A percentile compares a stretch with the other conserved stretches of the same genome.
Conservation (phyloP, 1,140 invertebrate genomes). For the Leptopilina clavipes region DNA sequence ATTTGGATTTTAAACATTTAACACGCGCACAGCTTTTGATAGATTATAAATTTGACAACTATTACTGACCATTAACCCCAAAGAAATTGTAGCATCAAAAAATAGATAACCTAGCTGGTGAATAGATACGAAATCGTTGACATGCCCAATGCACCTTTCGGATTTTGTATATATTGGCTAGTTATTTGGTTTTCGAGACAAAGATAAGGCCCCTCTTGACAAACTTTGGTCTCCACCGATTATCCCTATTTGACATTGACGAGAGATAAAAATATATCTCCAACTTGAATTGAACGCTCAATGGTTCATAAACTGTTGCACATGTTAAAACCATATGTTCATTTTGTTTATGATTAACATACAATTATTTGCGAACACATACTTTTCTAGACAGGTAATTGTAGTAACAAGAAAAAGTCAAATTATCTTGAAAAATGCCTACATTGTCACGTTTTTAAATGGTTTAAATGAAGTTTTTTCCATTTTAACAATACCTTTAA, state of each 20-base stretch:
- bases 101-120: constrained; percentile 57
- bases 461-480: background rate
- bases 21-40: background rate
- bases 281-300: background rate
- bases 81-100: constrained; percentile 47
- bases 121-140: constrained; percentile 61
- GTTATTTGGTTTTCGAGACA: constrained; percentile 43
- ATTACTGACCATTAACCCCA: constrained; percentile 58
- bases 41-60: constrained; percentile 49
- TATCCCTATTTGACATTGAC: background rate
- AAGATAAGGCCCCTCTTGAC: background rate
- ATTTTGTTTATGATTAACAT: too few species aligned
- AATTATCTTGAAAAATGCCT: too few species aligned
- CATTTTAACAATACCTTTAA: background rate
- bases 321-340: background rate
- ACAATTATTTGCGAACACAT: too few species aligned
- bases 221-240: constrained; percentile 16
- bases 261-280: constrained; percentile 17
- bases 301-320: background rate
- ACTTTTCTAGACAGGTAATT: too few species aligned
- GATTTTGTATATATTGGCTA: constrained; percentile 37
- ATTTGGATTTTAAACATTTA: background rate
- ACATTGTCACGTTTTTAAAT: too few species aligned
- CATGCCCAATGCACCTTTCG: constrained; percentile 62
- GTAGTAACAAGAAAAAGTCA: too few species aligned